Evolutionary conservation across 53 echinoderm and acorn worm genomes (phyloP).

Genomic region (Hippasteria phrygiana): DNA sequence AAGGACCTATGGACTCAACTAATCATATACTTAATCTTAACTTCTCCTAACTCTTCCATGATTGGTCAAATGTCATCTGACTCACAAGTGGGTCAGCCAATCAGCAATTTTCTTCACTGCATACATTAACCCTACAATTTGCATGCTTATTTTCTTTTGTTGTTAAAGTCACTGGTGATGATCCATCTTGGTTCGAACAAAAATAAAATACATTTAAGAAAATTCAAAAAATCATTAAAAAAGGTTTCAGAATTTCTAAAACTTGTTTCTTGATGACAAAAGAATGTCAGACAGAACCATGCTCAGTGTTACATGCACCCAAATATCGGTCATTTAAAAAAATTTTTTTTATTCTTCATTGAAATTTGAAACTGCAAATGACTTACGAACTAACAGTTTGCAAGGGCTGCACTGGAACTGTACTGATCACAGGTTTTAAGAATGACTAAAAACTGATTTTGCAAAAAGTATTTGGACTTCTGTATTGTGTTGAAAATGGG

Average conservation of each 20-base stretch:
- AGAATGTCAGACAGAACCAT: no score
- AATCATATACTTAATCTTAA: neutral
- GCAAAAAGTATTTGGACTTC: no score
- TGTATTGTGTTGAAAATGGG: no score
- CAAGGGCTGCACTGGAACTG: no score
- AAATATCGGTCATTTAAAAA: no score
- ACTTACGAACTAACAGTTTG: no score
- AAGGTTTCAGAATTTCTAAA: neutral
- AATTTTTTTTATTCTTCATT: no score
- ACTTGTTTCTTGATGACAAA: no score
- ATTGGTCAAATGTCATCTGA: conserved; percentile 10
- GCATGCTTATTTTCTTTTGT: conserved; percentile 9
- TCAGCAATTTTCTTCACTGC: conserved; percentile 8
- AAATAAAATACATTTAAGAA: neutral
- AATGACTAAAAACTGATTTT: no score
- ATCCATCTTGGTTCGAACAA: conserved; percentile 42
- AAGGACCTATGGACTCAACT: neutral
- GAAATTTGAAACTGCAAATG: no score
- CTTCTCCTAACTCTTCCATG: conserved; percentile 1
- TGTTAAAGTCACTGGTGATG: neutral
- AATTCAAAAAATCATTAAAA: neutral
- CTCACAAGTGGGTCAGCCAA: neutral
- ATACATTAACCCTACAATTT: neutral
- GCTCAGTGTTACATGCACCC: no score
- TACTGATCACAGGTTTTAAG: no score